phyloP scores from a whole-genome alignment of 2,113 vertebrate species.

The Centrocercus urophasianus region DNA sequence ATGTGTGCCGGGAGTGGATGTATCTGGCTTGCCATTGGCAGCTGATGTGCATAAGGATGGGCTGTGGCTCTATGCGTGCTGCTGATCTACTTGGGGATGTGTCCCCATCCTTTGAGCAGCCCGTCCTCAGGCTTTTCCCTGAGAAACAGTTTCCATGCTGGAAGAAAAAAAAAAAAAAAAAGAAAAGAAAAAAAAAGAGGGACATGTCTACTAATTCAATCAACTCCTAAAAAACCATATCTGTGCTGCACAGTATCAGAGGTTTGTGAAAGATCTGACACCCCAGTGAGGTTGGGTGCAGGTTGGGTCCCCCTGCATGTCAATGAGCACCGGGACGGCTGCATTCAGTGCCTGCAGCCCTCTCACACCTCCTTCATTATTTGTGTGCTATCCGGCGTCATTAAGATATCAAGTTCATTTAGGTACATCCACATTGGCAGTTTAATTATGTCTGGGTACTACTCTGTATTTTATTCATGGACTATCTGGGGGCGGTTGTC shows the following conservation, averaged over 20 bases:
- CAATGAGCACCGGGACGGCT: background rate
- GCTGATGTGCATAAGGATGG: background rate
- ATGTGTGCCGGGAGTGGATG: background rate
- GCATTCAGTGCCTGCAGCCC: conserved; percentile 60
- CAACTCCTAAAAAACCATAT: background rate
- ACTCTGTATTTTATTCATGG: conserved; percentile 79
- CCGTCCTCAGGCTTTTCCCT: background rate
- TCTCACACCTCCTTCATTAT: conserved; percentile 64
- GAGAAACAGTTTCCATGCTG: background rate
- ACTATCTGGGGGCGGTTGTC: conserved; percentile 76
- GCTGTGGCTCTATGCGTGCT: background rate
- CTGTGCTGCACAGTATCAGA: background rate
- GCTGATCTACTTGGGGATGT: background rate
- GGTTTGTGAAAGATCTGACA: background rate
- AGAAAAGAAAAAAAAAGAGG: background rate
- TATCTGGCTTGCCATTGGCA: rapidly evolving
- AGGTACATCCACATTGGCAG: conserved; percentile 79
- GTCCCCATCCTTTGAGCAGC: background rate
- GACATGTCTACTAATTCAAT: background rate
- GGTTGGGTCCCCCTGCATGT: background rate
- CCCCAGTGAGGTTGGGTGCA: rapidly evolving
- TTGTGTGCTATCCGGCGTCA: conserved; percentile 69
- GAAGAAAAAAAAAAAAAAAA: background rate
- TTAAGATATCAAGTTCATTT: conserved; percentile 84
- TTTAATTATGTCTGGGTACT: conserved; percentile 82